Evolutionary conservation across 2,797 vertebrate species (phyloP).

Genomic region (Cuniculus paca): DNA sequence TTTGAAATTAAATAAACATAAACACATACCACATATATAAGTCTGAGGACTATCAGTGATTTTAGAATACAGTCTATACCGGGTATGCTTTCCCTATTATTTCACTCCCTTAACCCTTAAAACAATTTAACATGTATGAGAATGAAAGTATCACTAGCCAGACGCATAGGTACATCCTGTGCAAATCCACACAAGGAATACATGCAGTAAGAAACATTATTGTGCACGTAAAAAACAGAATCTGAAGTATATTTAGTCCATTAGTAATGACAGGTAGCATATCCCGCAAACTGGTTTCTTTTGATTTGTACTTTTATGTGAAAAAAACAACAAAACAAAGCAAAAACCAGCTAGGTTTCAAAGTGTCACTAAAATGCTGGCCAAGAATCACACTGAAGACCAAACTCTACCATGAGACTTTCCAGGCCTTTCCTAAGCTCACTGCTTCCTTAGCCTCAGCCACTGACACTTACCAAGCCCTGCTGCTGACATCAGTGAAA

Average conservation of each 20-base stretch:
- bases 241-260: not conserved
- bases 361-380: constrained; percentile 13
- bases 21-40: not conserved
- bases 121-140: not conserved
- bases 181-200: not conserved
- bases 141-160: not conserved
- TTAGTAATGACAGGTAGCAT: not conserved
- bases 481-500: not conserved
- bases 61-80: not conserved
- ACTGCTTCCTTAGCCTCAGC: not conserved
- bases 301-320: not conserved
- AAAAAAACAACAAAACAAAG: not conserved
- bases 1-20: not conserved
- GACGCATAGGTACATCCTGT: not conserved
- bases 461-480: not conserved
- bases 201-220: not conserved
- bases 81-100: constrained; percentile 3
- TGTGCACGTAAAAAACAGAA: not conserved
- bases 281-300: not conserved
- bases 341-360: not conserved
- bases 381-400: not conserved
- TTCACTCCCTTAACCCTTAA: constrained; percentile 31
- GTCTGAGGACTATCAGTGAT: not conserved
- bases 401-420: not conserved
- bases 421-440: not conserved